Base-by-base conservation (phyloP, 2,113 vertebrate species). In the Nerophis ophidion region DNA sequence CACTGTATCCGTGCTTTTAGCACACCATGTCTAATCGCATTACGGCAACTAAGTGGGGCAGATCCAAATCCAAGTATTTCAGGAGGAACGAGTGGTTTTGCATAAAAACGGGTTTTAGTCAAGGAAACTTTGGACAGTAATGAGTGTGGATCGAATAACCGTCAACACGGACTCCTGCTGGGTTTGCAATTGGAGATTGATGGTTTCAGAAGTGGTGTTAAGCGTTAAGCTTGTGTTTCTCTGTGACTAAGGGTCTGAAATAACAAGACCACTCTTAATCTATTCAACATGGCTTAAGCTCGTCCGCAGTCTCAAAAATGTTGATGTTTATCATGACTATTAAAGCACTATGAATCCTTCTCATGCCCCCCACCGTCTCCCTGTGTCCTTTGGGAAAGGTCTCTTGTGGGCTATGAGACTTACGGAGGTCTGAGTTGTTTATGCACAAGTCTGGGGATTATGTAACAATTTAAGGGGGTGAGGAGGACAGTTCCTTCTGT, bases 371-470 rank as follows among this genome's bases (percentile, higher is more conserved):
- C 10, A 34, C 47, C 7, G 56, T 77, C 73, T 50, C 1, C 17
- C 48, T 35, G 59, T 65, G 48, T 54, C 60, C 53, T 11, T 7
- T 63, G 63, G 6, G 58, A 51, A 49, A 8, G 60, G 33, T 12
- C 44, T 44, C 54, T 14, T 35, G 14, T 35, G 42, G 52, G n/a
- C 65, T 77, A 59, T 33, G 51, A 71, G 17, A 48, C 53, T 1
- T 42, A 62, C 11, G 2, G 14, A 15, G 45, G 70, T 57, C 51
- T 0, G n/a, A 51, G 62, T 60, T 84, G 71, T 70, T 73, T 80
- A 54, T 76, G 46, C 46, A 61, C 52, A 55, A 63, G 70, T 72
- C 63, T 63, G 44, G 55, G n/a, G 36, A 17, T 88, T 87, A 76
- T 34, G 64, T 69, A 86, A 79, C 57, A 65, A 65, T 36, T 36